Base-by-base conservation (phyloP, 2,113 vertebrate species). In the Hirundichthys speculiger region DNA sequence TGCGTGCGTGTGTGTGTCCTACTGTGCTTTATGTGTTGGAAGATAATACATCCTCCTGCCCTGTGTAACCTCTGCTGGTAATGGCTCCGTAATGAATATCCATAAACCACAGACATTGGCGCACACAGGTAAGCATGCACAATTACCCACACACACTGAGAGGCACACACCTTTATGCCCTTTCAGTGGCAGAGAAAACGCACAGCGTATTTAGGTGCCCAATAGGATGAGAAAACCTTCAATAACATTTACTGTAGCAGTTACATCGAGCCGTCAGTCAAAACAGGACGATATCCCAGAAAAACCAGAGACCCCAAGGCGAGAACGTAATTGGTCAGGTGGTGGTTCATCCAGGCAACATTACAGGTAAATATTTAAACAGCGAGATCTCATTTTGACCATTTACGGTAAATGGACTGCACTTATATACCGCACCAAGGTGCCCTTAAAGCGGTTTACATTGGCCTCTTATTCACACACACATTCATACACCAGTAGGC, bases 81-180 rank as follows among this genome's bases (percentile, higher is more conserved):
- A 88, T 89, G 77, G 75, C 65, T 77, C 64, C 80, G 76, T 85
- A 88, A 89, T 89, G 84, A 87, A 89, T 88, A 86, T 78, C 84
- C 64, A 85, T 86, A 82, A 87, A 88, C 79, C 77, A 84, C 80
- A 79, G 70, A 4, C 59, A 27, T 8, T 4, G 4, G 8, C 27
- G 8, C 27, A 27, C 79, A 83, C 79, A 79, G 66, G 3, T 54
- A 59, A 63, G 55, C 73, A 80, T 78, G 45, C 64, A 67, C 46
- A 69, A 48, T 57, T 34, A 42, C 30, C 15, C 47, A 64, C 14
- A 54, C n/a, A 13, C 43, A 5, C 4, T 8, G 27, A n/a, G 2
- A 20, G 39, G 20, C 13, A 54, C 39, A 27, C 56, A 42, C 3
- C 4, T 46, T 21, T 7, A 49, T 45, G 39, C 30, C n/a, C 2